Evolutionary conservation across 2,113 vertebrate species (phyloP), one percentile per base, ranked within the genome.

Genomic region (Acrocephalus arundinaceus): DNA sequence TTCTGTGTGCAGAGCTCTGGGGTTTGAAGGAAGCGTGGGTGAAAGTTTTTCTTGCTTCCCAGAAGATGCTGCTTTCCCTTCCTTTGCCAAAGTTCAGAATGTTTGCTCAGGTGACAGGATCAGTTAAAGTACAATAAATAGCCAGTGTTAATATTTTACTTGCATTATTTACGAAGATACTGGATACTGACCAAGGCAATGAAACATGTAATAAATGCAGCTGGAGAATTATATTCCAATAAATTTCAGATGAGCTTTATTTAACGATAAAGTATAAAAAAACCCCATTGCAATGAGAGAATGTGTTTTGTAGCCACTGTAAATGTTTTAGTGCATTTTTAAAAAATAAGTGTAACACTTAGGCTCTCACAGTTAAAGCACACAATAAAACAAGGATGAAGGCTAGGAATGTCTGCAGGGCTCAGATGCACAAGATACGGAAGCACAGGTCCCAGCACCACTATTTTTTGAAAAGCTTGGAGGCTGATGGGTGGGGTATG

Each of bases 201-300:
- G 88, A 90, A 94, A 89, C 48, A 23, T 33, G 61, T 35, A 70
- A 55, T 93, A 94, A 94, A 94, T 41, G 80, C 92, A 92, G 79
- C 85, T 94, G 76, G 75, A 93, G 94, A 92, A 92, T 90, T 94
- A 92, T 41, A 84, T n/a, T 59, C 73, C 85, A 78, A 28, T 95
- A 95, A 93, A 94, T 93, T 92, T 90, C 80, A 84, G 73, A 90
- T 97, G 57, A 95, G 85, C 83, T 92, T 94, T 95, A 90, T 96
- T 96, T 97, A 97, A 93, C 9, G 78, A 74, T 72, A 62, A 86
- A 87, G 65, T 75, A 21, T 88, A 94, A 94, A 91, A 89, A 79
- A 35, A 0, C 1, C 35, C 20, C 18, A 67, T 63, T 91, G 46
- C 79, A 58, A 35, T 21, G 76, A 77, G 75, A 83, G 55, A 62